Percentiles rank a stretch among this genome's conserved stretches.
phyloP scores from a whole-genome alignment of 2,113 vertebrate species.

The Spermophilus dauricus region DNA sequence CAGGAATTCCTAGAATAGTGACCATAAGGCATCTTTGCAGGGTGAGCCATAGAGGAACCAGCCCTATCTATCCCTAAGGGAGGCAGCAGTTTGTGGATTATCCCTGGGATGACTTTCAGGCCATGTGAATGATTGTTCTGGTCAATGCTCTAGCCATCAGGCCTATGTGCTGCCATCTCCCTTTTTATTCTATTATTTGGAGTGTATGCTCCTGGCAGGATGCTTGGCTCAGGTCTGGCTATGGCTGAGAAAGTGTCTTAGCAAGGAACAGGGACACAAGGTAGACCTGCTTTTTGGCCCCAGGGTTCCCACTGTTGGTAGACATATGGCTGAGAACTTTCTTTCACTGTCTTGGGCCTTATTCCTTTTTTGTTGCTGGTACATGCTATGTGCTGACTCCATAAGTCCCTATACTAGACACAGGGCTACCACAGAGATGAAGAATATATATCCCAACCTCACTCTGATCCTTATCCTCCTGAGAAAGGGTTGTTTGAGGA shows the following conservation, averaged over 20 bases:
- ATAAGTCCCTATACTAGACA: not conserved
- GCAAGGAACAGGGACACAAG: not conserved
- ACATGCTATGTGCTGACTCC: not conserved
- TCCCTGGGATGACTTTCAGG: not conserved
- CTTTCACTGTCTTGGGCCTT: not conserved
- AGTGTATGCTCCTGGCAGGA: not conserved
- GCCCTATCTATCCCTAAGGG: not conserved
- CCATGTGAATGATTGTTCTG: not conserved
- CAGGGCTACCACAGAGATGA: not conserved
- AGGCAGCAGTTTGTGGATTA: not conserved
- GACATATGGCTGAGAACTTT: not conserved
- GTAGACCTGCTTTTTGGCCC: not conserved
- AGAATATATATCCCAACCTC: not conserved
- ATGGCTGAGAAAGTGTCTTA: not conserved
- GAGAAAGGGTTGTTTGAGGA: not conserved
- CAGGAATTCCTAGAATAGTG: constrained; percentile 9
- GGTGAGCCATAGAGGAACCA: not conserved
- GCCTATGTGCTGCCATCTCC: not conserved
- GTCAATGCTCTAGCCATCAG: not conserved
- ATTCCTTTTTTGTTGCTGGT: not conserved
- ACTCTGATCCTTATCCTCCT: not conserved
- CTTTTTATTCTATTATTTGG: not conserved
- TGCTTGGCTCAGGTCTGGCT: constrained; percentile 16
- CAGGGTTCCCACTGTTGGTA: not conserved
- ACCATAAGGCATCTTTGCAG: not conserved